Percentiles rank a stretch among this genome's conserved stretches.
Evolutionary conservation across 2,888 invertebrate genomes (phyloP).

Genomic region (Iphiclides podalirius): DNA sequence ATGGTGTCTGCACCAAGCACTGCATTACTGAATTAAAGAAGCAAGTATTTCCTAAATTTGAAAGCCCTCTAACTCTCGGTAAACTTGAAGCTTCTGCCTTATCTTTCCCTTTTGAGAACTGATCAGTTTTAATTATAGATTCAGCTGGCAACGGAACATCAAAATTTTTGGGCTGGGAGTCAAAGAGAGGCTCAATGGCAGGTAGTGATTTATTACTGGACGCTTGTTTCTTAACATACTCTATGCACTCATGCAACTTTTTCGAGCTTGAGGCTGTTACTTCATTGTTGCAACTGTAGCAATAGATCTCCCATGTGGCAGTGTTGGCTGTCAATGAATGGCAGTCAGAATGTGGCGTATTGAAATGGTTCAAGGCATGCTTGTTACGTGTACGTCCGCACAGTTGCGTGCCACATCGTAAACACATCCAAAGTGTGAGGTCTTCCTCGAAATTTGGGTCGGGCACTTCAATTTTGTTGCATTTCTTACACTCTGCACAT

Average conservation of each 20-base stretch:
- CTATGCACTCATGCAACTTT: conserved; percentile 87
- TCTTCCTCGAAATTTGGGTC: conserved; percentile 75
- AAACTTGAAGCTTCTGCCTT: conserved; percentile 54
- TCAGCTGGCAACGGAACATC: conserved; percentile 45
- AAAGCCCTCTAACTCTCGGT: conserved; percentile 87
- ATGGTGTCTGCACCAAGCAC: conserved; percentile 93
- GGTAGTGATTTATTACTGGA: conserved; percentile 52
- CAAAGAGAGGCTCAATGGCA: conserved; percentile 48
- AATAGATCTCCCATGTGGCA: conserved; percentile 86
- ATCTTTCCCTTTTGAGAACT: conserved; percentile 53
- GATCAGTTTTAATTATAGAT: conserved; percentile 46
- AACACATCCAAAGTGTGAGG: conserved; percentile 86
- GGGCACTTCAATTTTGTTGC: conserved; percentile 54
- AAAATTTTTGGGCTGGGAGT: conserved; percentile 29
- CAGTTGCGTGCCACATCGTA: conserved; percentile 88
- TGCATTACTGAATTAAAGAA: conserved; percentile 98
- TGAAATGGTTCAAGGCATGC: conserved; percentile 87
- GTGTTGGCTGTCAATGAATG: conserved; percentile 88
- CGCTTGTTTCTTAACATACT: conserved; percentile 83
- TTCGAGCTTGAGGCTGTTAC: conserved; percentile 81
- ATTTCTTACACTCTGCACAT: conserved; percentile 81
- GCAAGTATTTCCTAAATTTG: conserved; percentile 97
- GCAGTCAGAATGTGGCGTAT: conserved; percentile 86
- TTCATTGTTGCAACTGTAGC: conserved; percentile 88
- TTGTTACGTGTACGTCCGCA: conserved; percentile 85